A percentile compares a stretch with the other conserved stretches of the same genome.
Conservation (phyloP, 2,113 vertebrate species). For the Heterotis niloticus region DNA sequence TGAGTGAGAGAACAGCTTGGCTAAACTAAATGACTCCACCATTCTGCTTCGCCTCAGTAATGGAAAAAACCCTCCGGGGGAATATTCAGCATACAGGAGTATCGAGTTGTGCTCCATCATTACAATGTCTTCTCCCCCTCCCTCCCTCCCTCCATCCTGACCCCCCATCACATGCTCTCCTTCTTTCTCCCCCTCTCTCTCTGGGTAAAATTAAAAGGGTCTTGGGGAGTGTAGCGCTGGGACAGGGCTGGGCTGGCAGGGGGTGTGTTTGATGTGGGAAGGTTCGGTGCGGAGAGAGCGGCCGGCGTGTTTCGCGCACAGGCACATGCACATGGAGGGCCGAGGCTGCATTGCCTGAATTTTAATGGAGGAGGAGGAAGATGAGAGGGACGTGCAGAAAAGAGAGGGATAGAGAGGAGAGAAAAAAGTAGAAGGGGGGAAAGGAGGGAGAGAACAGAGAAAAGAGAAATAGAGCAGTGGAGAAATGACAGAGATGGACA, state of each 20-base stretch:
- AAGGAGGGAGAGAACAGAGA: neutral
- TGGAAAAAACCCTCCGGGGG: constrained; percentile 36
- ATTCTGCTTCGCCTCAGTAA: constrained; percentile 30
- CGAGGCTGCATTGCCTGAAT: neutral
- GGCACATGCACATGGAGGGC: neutral
- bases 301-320: neutral
- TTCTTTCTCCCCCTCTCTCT: neutral
- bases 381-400: neutral
- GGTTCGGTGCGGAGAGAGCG: neutral
- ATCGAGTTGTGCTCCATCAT: constrained; percentile 31
- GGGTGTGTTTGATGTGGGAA: neutral
- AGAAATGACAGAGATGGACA: no score
- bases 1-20: constrained; percentile 49
- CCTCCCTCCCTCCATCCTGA: neutral
- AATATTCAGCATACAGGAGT: constrained; percentile 38
- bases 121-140: constrained; percentile 21
- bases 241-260: constrained; percentile 32
- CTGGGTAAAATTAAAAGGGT: constrained; percentile 25
- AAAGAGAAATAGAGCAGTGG: neutral
- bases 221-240: constrained; percentile 33
- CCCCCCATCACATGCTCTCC: neutral
- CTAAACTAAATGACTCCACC: constrained; percentile 62
- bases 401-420: neutral
- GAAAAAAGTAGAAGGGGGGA: no score
- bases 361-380: neutral